Base-by-base conservation (phyloP, 2,888 invertebrate species). In the Charanyca ferruginea region DNA sequence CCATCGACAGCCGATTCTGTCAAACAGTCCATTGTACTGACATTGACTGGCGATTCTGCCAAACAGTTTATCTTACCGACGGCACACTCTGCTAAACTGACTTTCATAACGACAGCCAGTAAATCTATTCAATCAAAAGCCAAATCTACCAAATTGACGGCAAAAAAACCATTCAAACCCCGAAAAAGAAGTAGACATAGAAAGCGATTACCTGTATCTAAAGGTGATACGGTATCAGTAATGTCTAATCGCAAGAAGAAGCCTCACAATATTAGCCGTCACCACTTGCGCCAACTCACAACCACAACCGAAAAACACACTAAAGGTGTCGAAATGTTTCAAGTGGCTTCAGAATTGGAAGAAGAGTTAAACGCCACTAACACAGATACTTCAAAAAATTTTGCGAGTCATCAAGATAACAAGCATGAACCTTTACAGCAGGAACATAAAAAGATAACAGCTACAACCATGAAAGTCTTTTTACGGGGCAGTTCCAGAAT, bases 401-500 rank as follows among this genome's bases (percentile, higher is more conserved):
- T 32, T 11, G 11, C 32, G 32, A 3, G 11, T 32, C 32, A 3
- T 32, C 32, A 32, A 32, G 16, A 35, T 35, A 13, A 11, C 35
- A 35, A 38, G 5, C 38, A 38, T 16, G 3, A 38, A 16, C 13
- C 38, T 38, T 16, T 5, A 38, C 13, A 16, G 0, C 16, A 16
- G 35, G 8, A 23, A 48, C 47, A 18, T 47, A 8, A 6, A 8
- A 44, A 13, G 20, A 20, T 3, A 45, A 59, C 45, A 41, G 20
- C 20, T 28, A 67, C 73, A 25, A 68, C 73, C 9, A 63, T 87
- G n/a, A 88, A 83, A 73, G 66, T 92, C 6, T 80, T 87, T 79
- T 77, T 91, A 60, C 80, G 70, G n/a, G 70, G 81, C 2, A 93
- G 92, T 72, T 84, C 89, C 2, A 86, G 84, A 60, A 83, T 86